These are phyloP conservation scores for Agonopterix alstromeriana DNA, from an alignment of 2,888 invertebrate genomes.

Conservation along the genomic window DNA sequence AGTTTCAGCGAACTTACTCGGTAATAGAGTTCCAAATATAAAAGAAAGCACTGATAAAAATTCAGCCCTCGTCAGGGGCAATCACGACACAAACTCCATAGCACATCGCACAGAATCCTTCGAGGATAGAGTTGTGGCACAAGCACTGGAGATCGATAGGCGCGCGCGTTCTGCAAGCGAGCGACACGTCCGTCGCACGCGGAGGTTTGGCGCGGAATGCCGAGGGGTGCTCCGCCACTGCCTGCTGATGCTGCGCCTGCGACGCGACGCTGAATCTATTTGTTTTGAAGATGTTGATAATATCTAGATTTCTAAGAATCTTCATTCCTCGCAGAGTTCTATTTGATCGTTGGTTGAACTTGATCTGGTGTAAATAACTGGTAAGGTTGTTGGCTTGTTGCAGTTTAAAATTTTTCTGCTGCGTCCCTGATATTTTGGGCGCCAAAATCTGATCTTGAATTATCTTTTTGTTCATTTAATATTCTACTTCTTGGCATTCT, in stretches of 20 bases:
- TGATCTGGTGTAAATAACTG: no score
- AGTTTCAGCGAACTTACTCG: constrained; percentile 32
- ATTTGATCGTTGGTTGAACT: no score
- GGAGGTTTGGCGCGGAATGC: constrained; percentile 67
- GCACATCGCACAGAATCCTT: constrained; percentile 50
- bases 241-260: constrained; percentile 8
- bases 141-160: constrained; percentile 30
- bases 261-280: not conserved
- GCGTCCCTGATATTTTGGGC: no score
- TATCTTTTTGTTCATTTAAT: no score
- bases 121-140: constrained; percentile 37
- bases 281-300: not conserved
- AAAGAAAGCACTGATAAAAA: constrained; percentile 9
- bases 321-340: not conserved
- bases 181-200: constrained; percentile 62
- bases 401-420: no score
- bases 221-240: constrained; percentile 17
- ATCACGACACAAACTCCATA: constrained; percentile 60
- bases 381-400: no score
- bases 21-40: constrained; percentile 31
- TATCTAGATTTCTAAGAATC: not conserved
- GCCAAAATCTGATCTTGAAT: no score
- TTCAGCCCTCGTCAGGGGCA: constrained; percentile 43
- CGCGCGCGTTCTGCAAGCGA: constrained; percentile 47
- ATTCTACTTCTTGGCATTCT: no score